Evolutionary conservation across 2,797 vertebrate species (phyloP).

Genomic region (Platyrinchus mystaceus): DNA sequence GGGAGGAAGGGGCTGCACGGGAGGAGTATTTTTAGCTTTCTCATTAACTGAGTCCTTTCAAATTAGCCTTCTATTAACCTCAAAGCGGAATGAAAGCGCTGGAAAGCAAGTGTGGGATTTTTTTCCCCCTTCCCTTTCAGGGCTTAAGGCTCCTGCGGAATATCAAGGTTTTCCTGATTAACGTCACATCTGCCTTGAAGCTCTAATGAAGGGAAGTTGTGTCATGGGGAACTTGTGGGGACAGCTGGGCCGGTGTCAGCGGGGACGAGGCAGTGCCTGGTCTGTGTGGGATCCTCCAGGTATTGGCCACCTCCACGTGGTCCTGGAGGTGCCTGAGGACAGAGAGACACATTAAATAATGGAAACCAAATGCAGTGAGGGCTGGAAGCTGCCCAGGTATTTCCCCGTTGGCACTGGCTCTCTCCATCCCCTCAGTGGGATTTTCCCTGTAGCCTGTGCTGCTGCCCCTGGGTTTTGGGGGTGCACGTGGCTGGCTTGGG

Average conservation of each 20-base stretch:
- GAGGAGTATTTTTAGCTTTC: conserved; percentile 82
- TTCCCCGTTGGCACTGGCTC: fast-evolving
- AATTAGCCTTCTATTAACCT: conserved; percentile 85
- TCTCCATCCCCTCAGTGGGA: fast-evolving
- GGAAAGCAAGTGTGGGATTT: conserved; percentile 30
- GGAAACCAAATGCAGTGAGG: fast-evolving
- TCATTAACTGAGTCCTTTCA: conserved; percentile 81
- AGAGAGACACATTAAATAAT: not conserved
- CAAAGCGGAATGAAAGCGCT: conserved; percentile 74
- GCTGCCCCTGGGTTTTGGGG: not conserved
- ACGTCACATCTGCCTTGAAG: conserved; percentile 58
- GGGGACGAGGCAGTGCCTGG: not conserved
- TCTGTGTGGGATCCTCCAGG: not conserved
- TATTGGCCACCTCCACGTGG: fast-evolving
- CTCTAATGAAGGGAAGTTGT: conserved; percentile 54
- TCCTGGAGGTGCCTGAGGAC: not conserved
- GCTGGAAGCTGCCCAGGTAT: fast-evolving
- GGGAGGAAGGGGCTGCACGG: conserved; percentile 27
- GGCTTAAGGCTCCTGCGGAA: conserved; percentile 67
- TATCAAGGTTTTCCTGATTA: conserved; percentile 73
- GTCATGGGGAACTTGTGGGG: not conserved
- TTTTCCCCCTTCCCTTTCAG: conserved; percentile 40
- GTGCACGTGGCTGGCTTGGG: not conserved
- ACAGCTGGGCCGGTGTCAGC: not conserved
- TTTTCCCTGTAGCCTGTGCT: not conserved